These are phyloP conservation scores for Megathymus violae DNA, from an alignment of 1,140 invertebrate genomes.

Conservation along the genomic window DNA sequence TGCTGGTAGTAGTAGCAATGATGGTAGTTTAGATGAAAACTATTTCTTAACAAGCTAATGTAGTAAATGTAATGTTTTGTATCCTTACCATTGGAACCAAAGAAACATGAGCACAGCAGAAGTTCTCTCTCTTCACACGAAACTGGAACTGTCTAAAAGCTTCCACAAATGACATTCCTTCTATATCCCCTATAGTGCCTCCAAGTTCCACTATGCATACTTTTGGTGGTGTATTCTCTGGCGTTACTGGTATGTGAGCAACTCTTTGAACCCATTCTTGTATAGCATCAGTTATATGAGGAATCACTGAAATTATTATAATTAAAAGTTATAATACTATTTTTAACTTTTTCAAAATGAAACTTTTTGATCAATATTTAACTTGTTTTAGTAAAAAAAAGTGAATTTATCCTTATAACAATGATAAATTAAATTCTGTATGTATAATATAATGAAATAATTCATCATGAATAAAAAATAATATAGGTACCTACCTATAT, in stretches of 20 bases:
- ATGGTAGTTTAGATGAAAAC: too few species aligned
- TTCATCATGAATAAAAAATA: too few species aligned
- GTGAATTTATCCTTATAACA: too few species aligned
- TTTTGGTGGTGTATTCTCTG: constrained; percentile 90
- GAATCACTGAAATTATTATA: constrained; percentile 90
- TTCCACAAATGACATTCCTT: constrained; percentile 99
- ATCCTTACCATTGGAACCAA: constrained; percentile 92
- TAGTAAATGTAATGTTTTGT: constrained; percentile 6
- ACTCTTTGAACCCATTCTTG: constrained; percentile 99
- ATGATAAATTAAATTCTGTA: too few species aligned
- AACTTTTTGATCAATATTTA: too few species aligned
- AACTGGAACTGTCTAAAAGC: constrained; percentile 99
- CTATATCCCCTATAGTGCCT: constrained; percentile 99
- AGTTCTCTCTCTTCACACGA: constrained; percentile 95
- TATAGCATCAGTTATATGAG: constrained; percentile 99
- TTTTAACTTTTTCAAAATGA: background rate
- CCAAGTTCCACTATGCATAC: constrained; percentile 97
- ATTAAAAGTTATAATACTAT: constrained; percentile 1
- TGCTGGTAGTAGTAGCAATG: too few species aligned
- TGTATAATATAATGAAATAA: too few species aligned
- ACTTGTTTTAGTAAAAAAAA: too few species aligned
- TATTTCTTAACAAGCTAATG: too few species aligned
- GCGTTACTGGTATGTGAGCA: constrained; percentile 93
- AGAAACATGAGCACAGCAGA: constrained; percentile 98
- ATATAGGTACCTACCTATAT: too few species aligned